A percentile compares a stretch with the other conserved stretches of the same genome.
Conservation (phyloP, 2,113 vertebrate genomes). For the Nothocercus julius region DNA sequence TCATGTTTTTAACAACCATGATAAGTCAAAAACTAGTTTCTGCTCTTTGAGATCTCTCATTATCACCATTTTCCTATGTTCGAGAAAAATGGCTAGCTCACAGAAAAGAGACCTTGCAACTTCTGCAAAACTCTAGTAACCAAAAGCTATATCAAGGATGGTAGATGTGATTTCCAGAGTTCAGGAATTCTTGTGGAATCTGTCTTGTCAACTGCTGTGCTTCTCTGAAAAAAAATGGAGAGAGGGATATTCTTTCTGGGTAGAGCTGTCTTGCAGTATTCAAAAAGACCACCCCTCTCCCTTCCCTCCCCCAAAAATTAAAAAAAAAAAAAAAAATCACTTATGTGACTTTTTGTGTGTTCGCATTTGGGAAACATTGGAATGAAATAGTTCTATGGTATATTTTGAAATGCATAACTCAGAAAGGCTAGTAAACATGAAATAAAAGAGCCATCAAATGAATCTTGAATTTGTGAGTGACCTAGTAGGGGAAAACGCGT, state of each 20-base stretch:
- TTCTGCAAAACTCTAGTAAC: neutral
- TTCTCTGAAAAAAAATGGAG: neutral
- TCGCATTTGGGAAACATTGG: neutral
- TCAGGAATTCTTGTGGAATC: neutral
- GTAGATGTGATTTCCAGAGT: neutral
- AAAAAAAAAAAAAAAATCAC: neutral
- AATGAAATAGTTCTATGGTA: neutral
- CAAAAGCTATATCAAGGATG: neutral
- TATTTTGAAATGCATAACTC: constrained; percentile 18
- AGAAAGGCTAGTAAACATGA: neutral
- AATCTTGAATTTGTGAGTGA: constrained; percentile 9
- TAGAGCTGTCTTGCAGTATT: neutral
- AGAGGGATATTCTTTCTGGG: neutral
- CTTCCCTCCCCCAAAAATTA: neutral
- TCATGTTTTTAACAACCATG: neutral
- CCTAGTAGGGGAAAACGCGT: neutral
- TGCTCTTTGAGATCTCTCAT: neutral
- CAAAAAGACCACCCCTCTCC: neutral
- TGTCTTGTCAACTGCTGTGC: neutral
- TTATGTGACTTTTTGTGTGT: neutral
- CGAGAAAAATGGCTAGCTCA: neutral
- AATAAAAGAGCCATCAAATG: neutral
- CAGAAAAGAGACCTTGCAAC: neutral
- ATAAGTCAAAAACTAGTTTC: neutral
- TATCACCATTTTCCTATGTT: neutral